Conservation (phyloP, 2,888 invertebrate genomes). For the Strigamia maritima region DNA sequence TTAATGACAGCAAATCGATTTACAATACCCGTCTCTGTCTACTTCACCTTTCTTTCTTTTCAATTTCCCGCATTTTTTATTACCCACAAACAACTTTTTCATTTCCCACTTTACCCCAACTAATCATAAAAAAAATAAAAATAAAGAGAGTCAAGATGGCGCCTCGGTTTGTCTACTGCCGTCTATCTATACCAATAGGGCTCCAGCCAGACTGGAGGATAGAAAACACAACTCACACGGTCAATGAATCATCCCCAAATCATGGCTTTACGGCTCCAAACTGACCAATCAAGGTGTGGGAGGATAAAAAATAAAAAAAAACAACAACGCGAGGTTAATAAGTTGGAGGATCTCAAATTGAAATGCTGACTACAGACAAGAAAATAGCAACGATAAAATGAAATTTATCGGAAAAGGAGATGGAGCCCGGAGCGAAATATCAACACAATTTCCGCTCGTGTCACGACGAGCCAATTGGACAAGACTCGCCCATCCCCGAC, state of each 20-base stretch:
- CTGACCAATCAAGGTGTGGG: background rate
- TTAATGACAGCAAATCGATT: background rate
- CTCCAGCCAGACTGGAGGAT: background rate
- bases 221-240: background rate
- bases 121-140: background rate
- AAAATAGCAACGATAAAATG: background rate
- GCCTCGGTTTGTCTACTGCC: background rate
- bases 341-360: background rate
- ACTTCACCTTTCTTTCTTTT: too few species aligned
- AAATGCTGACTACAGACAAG: background rate
- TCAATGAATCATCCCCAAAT: background rate
- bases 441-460: background rate
- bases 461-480: background rate
- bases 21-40: background rate
- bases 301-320: background rate
- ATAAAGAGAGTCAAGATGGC: background rate
- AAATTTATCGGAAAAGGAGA: background rate
- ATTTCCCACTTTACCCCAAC: background rate
- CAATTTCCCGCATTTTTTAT: background rate
- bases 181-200: background rate
- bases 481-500: background rate
- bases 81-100: background rate
- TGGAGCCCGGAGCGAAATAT: background rate
- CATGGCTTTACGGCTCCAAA: background rate
- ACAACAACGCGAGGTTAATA: background rate